Percentiles rank a stretch among this genome's conserved stretches.
Conservation (phyloP, 2,888 invertebrate genomes). For the Seladonia tumulorum region DNA sequence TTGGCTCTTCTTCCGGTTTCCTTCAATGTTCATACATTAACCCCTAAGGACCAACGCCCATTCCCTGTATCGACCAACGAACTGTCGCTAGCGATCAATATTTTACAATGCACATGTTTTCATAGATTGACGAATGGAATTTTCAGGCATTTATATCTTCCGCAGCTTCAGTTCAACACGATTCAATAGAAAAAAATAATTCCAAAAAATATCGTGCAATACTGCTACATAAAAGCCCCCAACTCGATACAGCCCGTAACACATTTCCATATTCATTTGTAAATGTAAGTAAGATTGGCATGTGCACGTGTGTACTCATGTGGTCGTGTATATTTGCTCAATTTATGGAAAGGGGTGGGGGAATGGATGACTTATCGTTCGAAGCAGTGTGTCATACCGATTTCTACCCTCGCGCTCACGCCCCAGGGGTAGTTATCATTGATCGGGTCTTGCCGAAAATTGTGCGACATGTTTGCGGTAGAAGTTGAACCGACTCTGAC, state of each 20-base stretch:
- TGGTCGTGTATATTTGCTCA: neutral
- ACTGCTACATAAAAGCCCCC: neutral
- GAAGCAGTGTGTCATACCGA: conserved; percentile 1
- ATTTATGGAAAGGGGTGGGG: neutral
- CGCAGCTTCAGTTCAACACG: neutral
- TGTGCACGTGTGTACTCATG: neutral
- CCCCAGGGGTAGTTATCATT: neutral
- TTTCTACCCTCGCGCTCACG: neutral
- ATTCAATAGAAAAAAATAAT: neutral
- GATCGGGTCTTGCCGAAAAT: neutral
- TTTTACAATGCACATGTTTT: neutral
- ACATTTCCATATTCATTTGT: neutral
- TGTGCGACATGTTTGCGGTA: neutral
- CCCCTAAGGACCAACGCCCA: conserved; percentile 12
- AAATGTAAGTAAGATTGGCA: neutral
- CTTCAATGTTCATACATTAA: conserved; percentile 6
- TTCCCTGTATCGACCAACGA: neutral
- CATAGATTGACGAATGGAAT: neutral
- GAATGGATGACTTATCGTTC: neutral
- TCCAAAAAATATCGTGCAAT: neutral
- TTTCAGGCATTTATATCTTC: neutral
- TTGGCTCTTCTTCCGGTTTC: neutral
- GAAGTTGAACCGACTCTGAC: neutral
- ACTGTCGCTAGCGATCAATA: conserved; percentile 12
- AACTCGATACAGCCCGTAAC: neutral